A percentile compares a stretch with the other conserved stretches of the same genome.
These are phyloP conservation scores for Falco biarmicus DNA, from an alignment of 2,797 vertebrate species.

Conservation along the genomic window DNA sequence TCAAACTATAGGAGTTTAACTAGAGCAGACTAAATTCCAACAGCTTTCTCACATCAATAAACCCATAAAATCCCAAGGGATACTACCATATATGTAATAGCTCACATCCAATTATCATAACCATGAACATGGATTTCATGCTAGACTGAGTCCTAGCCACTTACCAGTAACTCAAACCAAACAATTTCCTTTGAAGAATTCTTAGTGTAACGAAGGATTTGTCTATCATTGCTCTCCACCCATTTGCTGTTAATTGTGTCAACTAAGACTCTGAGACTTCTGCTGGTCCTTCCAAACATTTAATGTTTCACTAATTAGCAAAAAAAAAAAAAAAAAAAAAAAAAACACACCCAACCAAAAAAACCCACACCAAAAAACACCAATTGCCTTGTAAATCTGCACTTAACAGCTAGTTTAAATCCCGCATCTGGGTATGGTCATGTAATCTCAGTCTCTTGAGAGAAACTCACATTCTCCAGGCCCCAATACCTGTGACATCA, in stretches of 20 bases:
- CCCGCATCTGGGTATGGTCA: not conserved
- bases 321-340: too few relatives aligned
- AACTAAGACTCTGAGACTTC: not conserved
- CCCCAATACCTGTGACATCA: too few relatives aligned
- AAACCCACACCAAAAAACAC: fast-evolving
- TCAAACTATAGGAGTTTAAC: not conserved
- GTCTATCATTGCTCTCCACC: not conserved
- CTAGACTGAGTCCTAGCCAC: not conserved
- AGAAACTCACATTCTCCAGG: not conserved
- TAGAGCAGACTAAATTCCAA: not conserved
- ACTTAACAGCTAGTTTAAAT: not conserved
- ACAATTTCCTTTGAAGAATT: not conserved
- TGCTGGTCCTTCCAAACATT: not conserved
- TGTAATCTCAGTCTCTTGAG: not conserved
- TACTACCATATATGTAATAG: not conserved
- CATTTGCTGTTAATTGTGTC: not conserved
- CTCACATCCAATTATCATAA: not conserved
- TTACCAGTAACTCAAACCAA: not conserved
- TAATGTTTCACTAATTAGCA: not conserved
- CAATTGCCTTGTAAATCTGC: not conserved
- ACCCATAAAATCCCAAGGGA: not conserved
- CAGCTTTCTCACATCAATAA: conserved; percentile 6
- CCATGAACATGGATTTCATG: not conserved
- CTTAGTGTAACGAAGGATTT: not conserved
- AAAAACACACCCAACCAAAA: not conserved